Evolutionary conservation across 2,888 invertebrate genomes (phyloP).

Genomic region (Stictocephala bisonia): DNA sequence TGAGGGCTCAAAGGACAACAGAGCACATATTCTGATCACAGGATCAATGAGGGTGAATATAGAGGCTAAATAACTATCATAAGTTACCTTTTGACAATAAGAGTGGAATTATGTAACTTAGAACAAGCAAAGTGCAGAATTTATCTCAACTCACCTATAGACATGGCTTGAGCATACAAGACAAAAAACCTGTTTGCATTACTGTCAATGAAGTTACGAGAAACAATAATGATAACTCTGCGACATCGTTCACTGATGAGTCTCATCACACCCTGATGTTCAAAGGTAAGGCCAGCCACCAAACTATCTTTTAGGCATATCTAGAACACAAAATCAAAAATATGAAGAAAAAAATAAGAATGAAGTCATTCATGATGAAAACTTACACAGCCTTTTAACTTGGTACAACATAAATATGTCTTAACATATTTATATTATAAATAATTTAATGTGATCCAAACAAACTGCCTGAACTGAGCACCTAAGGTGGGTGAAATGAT

Average conservation of each 20-base stretch:
- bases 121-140: neutral
- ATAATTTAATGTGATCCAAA: too few species aligned
- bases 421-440: too few species aligned
- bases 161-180: slow-evolving; percentile 82
- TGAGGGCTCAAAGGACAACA: too few species aligned
- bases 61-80: too few species aligned
- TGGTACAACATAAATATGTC: too few species aligned
- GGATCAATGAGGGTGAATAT: too few species aligned
- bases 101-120: neutral
- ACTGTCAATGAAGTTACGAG: slow-evolving; percentile 80
- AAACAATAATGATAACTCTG: slow-evolving; percentile 81
- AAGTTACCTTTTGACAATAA: too few species aligned
- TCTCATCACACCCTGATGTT: slow-evolving; percentile 77
- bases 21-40: too few species aligned
- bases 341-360: neutral
- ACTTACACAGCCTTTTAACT: too few species aligned
- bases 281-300: slow-evolving; percentile 75
- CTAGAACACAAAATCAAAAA: slow-evolving; percentile 66
- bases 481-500: too few species aligned
- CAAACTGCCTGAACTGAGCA: too few species aligned
- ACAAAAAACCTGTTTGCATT: slow-evolving; percentile 81
- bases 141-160: slow-evolving; percentile 79
- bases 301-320: slow-evolving; percentile 80
- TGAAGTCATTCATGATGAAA: slow-evolving; percentile 5
- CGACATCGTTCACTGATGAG: slow-evolving; percentile 82